Conservation (phyloP, 53 echinoderm and acorn worm species). For the Stichopus horrens region DNA sequence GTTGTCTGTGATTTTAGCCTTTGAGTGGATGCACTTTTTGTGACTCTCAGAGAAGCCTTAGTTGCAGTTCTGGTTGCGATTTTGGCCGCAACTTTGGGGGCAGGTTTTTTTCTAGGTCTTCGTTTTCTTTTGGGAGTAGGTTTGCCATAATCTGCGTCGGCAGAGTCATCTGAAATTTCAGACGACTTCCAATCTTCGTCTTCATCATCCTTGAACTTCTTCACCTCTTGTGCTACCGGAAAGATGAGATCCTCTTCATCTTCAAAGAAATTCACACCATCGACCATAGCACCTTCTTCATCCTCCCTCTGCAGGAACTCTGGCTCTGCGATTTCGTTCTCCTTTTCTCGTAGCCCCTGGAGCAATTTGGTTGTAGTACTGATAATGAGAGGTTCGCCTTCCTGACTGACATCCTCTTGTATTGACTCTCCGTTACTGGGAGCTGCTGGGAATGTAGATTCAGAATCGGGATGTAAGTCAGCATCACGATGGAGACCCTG, state of each 20-base stretch:
- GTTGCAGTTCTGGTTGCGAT: not conserved
- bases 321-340: not conserved
- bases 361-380: constrained; percentile 35
- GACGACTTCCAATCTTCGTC: constrained; percentile 31
- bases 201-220: constrained; percentile 6
- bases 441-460: constrained; percentile 20
- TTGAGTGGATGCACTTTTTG: not conserved
- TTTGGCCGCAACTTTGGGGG: not conserved
- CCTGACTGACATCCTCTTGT: not conserved
- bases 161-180: constrained; percentile 12
- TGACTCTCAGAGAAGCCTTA: not conserved
- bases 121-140: not conserved
- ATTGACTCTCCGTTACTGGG: constrained; percentile 17
- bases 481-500: constrained; percentile 30
- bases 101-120: constrained; percentile 21
- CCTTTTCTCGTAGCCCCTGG: not conserved
- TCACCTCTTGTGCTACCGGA: not conserved
- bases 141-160: constrained; percentile 26
- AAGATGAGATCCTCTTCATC: not conserved
- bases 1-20: not conserved
- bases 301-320: not conserved
- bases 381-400: constrained; percentile 9
- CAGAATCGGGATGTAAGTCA: constrained; percentile 20
- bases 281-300: not conserved
- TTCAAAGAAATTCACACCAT: not conserved